phyloP scores from a whole-genome alignment of 2,797 vertebrate species.

The Cynopterus sphinx region DNA sequence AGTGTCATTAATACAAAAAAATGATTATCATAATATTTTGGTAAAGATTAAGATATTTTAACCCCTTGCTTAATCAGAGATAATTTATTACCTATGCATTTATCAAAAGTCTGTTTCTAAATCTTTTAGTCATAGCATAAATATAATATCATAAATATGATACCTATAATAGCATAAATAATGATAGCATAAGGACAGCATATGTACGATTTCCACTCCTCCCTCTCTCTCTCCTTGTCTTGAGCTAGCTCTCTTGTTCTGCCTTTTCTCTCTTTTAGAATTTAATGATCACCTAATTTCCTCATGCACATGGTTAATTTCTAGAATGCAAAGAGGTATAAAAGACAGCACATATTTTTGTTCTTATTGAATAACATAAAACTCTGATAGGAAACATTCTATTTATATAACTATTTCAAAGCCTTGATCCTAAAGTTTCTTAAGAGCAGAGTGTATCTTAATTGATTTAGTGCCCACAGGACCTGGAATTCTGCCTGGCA shows the following conservation, averaged over 20 bases:
- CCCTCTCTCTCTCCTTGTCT: rapidly evolving
- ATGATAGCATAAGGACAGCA: not conserved
- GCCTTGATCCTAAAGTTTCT: not conserved
- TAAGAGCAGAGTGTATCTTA: not conserved
- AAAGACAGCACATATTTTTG: not conserved
- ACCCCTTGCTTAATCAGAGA: not conserved
- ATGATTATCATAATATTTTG: not conserved
- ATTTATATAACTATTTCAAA: not conserved
- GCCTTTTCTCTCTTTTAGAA: not conserved
- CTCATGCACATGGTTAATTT: not conserved
- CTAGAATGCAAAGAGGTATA: not conserved
- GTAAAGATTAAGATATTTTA: not conserved
- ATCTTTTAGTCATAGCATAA: not conserved
- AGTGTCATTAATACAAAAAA: not conserved
- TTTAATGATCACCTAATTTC: not conserved
- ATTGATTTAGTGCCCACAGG: not conserved
- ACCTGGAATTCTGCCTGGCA: not conserved
- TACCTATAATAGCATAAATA: not conserved
- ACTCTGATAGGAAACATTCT: not conserved
- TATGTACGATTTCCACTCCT: not conserved
- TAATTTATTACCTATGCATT: not conserved
- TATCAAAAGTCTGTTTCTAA: not conserved
- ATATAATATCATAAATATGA: not conserved
- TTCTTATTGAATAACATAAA: not conserved
- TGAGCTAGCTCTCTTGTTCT: too few relatives aligned